Base-by-base conservation (phyloP, 2,888 invertebrate species). In the Synanthedon andrenaeformis region DNA sequence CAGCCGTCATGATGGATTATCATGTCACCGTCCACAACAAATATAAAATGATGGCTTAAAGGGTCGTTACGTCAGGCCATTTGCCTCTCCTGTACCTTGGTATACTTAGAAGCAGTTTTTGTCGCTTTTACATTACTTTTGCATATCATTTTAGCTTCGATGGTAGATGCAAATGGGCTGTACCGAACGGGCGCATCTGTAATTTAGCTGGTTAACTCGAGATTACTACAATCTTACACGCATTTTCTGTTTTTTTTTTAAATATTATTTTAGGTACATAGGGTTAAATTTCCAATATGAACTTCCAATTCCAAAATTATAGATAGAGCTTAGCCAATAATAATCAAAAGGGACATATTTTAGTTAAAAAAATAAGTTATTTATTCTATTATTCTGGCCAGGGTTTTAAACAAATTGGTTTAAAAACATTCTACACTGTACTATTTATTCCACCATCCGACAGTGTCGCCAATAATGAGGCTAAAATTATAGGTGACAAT, bases 1-100 rank as follows among this genome's bases (percentile, higher is more conserved):
- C 42, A 13, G 6, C 49, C 23, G 17, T 12, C 49, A 49, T 53
- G 52, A 53, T 53, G 52, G 52, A 53, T 49, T 11, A 49, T 17
- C 49, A 19, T 23, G 23, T 49, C 49, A 8, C 49, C 17, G 17
- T 19, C 12, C 17, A 4, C 23, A 23, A 49, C 17, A 49, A 49
- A 17, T 6, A 23, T 12, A 49, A 49, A 49, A 49, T 49, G 12
- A 49, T 17, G 49, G 17, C 49, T 23, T 1, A 23, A 23, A 13
- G 14, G 5, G 14, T 14, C n/a, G 14, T 14, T 14, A 17, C 6
- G 12, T n/a, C 19, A 10, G 12, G 49, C 49, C 13, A 19, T n/a
- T 17, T 12, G 23, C 14, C 23, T 49, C 17, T 8, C 17, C 49
- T 13, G 45, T 12, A n/a, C 5, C 13, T 42, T 45, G 45, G 13